A percentile compares a stretch with the other conserved stretches of the same genome.
Conservation (phyloP, 2,797 vertebrate species). For the Pseudotriccus pelzelni region DNA sequence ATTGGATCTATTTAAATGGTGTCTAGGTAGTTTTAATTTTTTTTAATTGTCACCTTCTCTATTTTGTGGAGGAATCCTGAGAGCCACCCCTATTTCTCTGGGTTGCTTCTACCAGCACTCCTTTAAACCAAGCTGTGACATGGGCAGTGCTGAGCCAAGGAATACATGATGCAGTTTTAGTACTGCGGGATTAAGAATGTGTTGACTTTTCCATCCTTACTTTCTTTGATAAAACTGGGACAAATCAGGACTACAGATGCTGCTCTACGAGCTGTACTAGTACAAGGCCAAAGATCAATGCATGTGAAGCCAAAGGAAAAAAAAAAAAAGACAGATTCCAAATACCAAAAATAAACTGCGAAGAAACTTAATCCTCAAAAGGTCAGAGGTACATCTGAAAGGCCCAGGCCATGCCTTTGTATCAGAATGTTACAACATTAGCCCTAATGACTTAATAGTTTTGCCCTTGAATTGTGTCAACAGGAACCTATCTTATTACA, state of each 20-base stretch:
- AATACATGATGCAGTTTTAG: neutral
- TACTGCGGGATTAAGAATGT: neutral
- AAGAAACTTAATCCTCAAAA: slow-evolving; percentile 62
- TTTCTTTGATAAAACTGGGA: neutral
- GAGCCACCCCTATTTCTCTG: neutral
- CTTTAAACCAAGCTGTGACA: neutral
- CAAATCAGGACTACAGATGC: neutral
- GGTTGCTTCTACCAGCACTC: neutral
- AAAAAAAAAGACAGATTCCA: neutral
- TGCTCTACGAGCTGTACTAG: neutral
- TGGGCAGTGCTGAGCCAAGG: neutral
- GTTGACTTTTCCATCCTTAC: neutral
- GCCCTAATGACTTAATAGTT: slow-evolving; percentile 63
- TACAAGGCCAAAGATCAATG: neutral
- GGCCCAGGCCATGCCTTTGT: slow-evolving; percentile 29
- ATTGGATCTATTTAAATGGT: neutral
- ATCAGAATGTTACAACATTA: slow-evolving; percentile 63
- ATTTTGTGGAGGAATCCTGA: neutral
- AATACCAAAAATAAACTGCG: slow-evolving; percentile 42
- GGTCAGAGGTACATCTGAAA: slow-evolving; percentile 56
- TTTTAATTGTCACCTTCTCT: neutral
- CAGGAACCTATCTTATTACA: slow-evolving; percentile 64
- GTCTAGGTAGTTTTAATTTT: neutral
- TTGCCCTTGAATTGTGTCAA: slow-evolving; percentile 60
- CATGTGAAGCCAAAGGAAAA: neutral